Evolutionary conservation across 2,888 invertebrate genomes (phyloP), one percentile per base, ranked within the genome.

Genomic region (Yponomeuta evonymella): DNA sequence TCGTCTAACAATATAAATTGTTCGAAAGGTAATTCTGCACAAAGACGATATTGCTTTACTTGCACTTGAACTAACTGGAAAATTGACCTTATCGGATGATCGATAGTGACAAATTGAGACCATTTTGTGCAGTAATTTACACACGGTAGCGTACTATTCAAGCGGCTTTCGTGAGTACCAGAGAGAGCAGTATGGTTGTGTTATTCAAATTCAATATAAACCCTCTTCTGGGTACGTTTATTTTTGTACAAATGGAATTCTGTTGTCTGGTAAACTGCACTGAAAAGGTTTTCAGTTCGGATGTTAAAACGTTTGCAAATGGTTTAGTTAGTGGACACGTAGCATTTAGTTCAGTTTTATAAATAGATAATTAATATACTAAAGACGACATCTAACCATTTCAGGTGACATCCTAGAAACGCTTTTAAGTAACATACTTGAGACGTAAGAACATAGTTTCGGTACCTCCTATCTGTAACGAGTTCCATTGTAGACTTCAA

Each of bases 41-140:
- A 33, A 33, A 33, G 33, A 33, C 33, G 23, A 23, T 23, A 23
- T 33, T 4, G 33, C 33, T 33, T 5, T 33, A 33, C 33, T 67
- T 67, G 66, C 12, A 81, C 79, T 79, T 80, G 81, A 73, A 72
- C 74, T 74, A 71, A 69, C 65, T 74, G 72, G 72, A 72, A 74
- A 74, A 69, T 75, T 81, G 86, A 82, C 85, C 85, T 88, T 83
- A 80, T 75, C 73, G 71, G 72, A 82, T 89, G 89, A 90, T 89
- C 82, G 89, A 90, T 89, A 80, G 83, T 82, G 88, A 88, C 86
- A 85, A 86, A 84, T 81, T 77, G 78, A 75, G 72, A 73, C 77
- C 11, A 33, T 65, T 70, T 66, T 70, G 70, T 70, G 33, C 33
- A 36, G 15, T 63, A 51, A 2, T 51, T 8, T 51, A 51, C 51